These are phyloP conservation scores for Patella vulgata DNA, from an alignment of 1,140 invertebrate genomes.

Conservation along the genomic window DNA sequence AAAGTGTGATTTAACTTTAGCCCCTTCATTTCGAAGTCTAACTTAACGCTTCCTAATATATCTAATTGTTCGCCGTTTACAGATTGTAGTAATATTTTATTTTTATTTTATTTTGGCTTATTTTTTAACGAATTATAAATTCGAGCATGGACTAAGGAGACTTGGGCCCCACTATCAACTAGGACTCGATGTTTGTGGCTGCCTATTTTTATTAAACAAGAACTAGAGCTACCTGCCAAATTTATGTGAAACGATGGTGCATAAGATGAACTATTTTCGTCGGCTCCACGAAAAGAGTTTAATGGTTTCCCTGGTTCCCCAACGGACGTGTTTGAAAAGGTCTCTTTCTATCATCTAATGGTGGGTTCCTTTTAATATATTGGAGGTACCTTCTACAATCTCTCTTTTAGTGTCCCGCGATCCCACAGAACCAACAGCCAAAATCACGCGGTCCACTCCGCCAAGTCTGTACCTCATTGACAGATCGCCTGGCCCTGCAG, in stretches of 20 bases:
- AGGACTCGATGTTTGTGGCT: conserved; percentile 8
- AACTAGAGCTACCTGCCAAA: neutral
- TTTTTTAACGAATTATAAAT: conserved; percentile 9
- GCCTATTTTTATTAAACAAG: neutral
- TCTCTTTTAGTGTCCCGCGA: neutral
- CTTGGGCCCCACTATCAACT: conserved; percentile 13
- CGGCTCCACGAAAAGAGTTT: no score
- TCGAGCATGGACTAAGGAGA: conserved; percentile 3
- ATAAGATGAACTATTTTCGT: neutral
- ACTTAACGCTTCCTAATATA: neutral
- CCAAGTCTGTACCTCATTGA: no score
- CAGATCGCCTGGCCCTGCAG: neutral
- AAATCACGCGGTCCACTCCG: no score
- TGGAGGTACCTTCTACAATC: neutral
- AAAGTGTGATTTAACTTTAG: conserved; percentile 11
- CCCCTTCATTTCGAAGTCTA: conserved; percentile 4
- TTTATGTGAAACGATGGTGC: neutral
- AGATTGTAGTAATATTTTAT: conserved; percentile 3
- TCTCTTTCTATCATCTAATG: no score
- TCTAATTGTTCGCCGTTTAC: conserved; percentile 3
- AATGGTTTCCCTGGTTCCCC: neutral
- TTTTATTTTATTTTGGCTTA: neutral
- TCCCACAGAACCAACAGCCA: neutral
- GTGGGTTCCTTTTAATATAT: no score
- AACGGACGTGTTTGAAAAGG: no score